Evolutionary conservation across 2,888 invertebrate species (phyloP).

Genomic region (Tiphia femorata): DNA sequence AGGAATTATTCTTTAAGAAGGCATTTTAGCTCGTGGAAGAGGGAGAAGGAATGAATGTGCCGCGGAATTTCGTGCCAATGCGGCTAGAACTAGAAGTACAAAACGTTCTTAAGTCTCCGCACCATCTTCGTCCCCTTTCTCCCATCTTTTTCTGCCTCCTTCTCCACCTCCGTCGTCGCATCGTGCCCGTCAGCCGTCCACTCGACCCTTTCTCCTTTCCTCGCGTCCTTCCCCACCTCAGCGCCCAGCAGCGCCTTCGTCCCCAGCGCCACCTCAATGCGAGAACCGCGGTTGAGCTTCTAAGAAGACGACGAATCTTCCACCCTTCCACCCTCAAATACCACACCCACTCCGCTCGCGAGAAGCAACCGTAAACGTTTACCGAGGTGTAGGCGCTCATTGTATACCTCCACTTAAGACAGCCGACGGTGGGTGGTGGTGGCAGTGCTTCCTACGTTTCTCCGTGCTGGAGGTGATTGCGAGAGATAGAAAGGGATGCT

Average conservation of each 20-base stretch:
- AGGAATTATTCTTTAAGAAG: too few relatives aligned
- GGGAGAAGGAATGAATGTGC: neutral
- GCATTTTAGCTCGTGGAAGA: too few relatives aligned
- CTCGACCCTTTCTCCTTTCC: neutral
- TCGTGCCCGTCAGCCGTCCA: too few relatives aligned
- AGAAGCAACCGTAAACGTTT: slow-evolving; percentile 48
- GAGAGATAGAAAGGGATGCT: too few relatives aligned
- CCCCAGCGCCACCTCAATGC: neutral
- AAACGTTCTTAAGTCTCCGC: neutral
- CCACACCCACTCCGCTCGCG: neutral
- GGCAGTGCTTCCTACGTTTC: slow-evolving; percentile 12
- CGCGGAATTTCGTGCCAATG: neutral
- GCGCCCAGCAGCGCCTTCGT: neutral
- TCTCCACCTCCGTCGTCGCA: too few relatives aligned
- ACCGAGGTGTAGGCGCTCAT: slow-evolving; percentile 36
- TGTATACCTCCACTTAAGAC: slow-evolving; percentile 42
- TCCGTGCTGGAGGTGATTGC: too few relatives aligned
- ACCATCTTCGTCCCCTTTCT: neutral
- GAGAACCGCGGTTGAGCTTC: neutral
- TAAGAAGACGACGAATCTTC: slow-evolving; percentile 4
- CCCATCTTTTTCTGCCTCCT: neutral
- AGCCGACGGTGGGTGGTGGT: too few relatives aligned
- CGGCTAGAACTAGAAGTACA: neutral
- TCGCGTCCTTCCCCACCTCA: neutral
- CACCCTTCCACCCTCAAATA: slow-evolving; percentile 5